Percentiles rank a stretch among this genome's conserved stretches.
Evolutionary conservation across 2,113 vertebrate species (phyloP).

Genomic region (Erythrolamprus reginae): DNA sequence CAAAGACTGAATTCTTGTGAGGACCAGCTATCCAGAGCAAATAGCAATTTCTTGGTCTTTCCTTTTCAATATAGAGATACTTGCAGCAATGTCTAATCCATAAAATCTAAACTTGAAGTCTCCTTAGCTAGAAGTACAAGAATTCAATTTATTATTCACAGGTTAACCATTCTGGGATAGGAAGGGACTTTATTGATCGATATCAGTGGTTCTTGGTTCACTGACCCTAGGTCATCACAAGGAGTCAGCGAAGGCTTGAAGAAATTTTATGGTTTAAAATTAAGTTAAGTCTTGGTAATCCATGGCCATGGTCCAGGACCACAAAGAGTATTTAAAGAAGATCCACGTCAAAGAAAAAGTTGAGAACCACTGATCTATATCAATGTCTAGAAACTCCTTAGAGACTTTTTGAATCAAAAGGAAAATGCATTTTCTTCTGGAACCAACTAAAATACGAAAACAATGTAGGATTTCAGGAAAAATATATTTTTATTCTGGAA

Average conservation of each 20-base stretch:
- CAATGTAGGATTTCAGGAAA: constrained; percentile 24
- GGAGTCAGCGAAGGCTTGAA: background rate
- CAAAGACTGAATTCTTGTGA: background rate
- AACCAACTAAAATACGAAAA: constrained; percentile 16
- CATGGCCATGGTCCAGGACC: background rate
- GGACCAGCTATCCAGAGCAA: background rate
- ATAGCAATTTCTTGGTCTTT: background rate
- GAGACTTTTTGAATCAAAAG: background rate
- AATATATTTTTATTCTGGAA: constrained; percentile 30
- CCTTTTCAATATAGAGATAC: background rate
- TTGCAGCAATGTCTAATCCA: no score
- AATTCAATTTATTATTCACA: no score
- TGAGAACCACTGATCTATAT: background rate
- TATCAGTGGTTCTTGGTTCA: no score
- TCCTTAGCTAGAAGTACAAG: no score
- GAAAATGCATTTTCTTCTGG: background rate
- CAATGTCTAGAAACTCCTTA: background rate
- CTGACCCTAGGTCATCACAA: background rate
- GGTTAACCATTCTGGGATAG: no score
- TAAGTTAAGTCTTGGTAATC: background rate
- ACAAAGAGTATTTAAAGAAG: background rate
- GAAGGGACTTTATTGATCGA: no score
- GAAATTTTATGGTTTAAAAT: background rate
- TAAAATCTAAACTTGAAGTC: no score
- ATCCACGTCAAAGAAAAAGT: background rate